Conservation (phyloP, 1,140 invertebrate species). For the Parasteatoda tepidariorum region DNA sequence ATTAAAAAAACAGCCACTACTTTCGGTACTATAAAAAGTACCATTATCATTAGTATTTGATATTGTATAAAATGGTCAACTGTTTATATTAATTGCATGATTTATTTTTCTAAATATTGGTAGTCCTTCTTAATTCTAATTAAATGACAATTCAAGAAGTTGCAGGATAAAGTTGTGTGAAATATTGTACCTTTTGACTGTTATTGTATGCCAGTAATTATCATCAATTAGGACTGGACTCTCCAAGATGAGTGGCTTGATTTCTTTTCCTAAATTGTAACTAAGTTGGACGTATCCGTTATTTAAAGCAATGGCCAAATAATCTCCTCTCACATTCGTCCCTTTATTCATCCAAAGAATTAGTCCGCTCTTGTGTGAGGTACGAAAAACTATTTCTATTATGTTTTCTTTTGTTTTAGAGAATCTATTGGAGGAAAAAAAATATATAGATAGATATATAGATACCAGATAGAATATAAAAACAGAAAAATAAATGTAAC, state of each 20-base stretch:
- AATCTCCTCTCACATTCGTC: slow-evolving; percentile 70
- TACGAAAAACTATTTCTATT: slow-evolving; percentile 51
- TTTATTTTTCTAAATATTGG: no score
- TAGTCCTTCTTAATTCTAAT: no score
- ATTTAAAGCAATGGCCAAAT: slow-evolving; percentile 75
- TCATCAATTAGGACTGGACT: slow-evolving; percentile 74
- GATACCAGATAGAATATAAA: not conserved
- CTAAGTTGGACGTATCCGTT: slow-evolving; percentile 75
- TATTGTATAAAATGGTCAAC: no score
- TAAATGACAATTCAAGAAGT: no score
- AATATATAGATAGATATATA: not conserved
- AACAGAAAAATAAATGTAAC: not conserved
- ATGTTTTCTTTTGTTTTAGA: slow-evolving; percentile 20
- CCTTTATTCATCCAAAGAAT: slow-evolving; percentile 61
- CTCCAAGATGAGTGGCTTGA: slow-evolving; percentile 71
- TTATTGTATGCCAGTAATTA: slow-evolving; percentile 79
- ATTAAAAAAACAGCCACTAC: no score
- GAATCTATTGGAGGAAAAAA: slow-evolving; percentile 1
- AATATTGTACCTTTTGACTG: slow-evolving; percentile 71
- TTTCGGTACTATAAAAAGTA: no score
- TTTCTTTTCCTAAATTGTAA: slow-evolving; percentile 76
- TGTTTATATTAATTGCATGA: no score
- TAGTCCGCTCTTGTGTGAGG: slow-evolving; percentile 22
- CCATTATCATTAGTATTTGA: no score
- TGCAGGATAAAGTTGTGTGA: no score